Conservation (phyloP, 2,888 invertebrate species). For the Neuroscelio doddi region DNA sequence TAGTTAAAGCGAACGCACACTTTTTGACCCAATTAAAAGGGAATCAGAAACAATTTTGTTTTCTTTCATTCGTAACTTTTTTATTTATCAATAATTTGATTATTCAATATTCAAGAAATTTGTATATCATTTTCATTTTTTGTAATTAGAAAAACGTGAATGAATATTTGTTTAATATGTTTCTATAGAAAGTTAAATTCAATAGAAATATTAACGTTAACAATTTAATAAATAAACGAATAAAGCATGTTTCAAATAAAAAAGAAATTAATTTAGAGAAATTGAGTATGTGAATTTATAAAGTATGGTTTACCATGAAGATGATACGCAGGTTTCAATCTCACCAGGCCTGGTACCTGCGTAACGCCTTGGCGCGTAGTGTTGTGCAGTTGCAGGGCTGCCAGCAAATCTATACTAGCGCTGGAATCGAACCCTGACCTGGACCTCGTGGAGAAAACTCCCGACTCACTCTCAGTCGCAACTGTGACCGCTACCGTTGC, state of each 20-base stretch:
- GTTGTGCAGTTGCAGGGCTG: slow-evolving; percentile 85
- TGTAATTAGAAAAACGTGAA: no score
- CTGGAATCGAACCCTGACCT: slow-evolving; percentile 59
- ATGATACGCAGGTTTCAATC: slow-evolving; percentile 81
- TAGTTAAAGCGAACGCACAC: no score
- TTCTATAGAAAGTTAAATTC: slow-evolving; percentile 2
- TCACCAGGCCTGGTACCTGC: slow-evolving; percentile 79
- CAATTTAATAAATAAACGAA: no score
- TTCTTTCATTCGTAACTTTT: no score
- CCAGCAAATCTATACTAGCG: slow-evolving; percentile 82
- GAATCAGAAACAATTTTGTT: no score
- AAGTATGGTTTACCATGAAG: slow-evolving; percentile 78
- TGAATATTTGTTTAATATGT: slow-evolving; percentile 11
- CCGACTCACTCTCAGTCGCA: slow-evolving; percentile 68
- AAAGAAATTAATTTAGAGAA: not conserved
- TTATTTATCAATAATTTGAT: no score
- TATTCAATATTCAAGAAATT: no score
- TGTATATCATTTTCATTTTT: no score
- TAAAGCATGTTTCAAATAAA: no score
- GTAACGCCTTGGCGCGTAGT: slow-evolving; percentile 82
- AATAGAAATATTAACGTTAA: no score
- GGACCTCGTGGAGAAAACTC: slow-evolving; percentile 73
- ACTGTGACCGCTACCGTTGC: slow-evolving; percentile 53
- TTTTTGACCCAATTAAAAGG: no score
- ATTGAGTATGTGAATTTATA: slow-evolving; percentile 2